Evolutionary conservation across 2,797 vertebrate genomes (phyloP).

Genomic region (Champsocephalus esox): DNA sequence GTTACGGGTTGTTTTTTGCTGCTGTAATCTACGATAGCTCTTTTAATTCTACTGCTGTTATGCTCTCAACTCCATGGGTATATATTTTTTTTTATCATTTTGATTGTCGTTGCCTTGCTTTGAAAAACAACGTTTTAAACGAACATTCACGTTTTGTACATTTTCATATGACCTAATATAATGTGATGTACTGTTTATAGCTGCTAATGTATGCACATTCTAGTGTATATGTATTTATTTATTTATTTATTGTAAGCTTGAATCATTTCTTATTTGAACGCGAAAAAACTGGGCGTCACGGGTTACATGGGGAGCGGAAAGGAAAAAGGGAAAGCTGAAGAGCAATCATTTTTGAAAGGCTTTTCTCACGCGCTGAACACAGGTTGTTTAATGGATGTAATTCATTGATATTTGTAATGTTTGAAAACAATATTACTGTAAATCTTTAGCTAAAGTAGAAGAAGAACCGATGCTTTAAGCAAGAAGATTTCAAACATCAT

Average conservation of each 20-base stretch:
- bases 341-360: slow-evolving; percentile 85
- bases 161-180: slow-evolving; percentile 98
- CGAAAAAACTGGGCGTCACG: slow-evolving; percentile 68
- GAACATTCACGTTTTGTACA: slow-evolving; percentile 97
- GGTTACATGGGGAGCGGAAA: slow-evolving; percentile 52
- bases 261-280: slow-evolving; percentile 90
- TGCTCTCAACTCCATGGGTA: slow-evolving; percentile 71
- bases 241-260: slow-evolving; percentile 91
- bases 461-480: slow-evolving; percentile 83
- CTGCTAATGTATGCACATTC: slow-evolving; percentile 97
- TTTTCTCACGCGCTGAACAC: slow-evolving; percentile 85
- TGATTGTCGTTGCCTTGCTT: slow-evolving; percentile 91
- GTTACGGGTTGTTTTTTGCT: slow-evolving; percentile 90
- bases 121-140: slow-evolving; percentile 90
- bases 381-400: slow-evolving; percentile 90
- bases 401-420: slow-evolving; percentile 91
- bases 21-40: slow-evolving; percentile 92
- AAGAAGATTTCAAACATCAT: slow-evolving; percentile 90
- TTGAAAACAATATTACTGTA: slow-evolving; percentile 87
- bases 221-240: slow-evolving; percentile 94
- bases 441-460: slow-evolving; percentile 75
- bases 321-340: slow-evolving; percentile 50
- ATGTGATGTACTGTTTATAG: slow-evolving; percentile 98
- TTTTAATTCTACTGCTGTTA: slow-evolving; percentile 79
- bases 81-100: slow-evolving; percentile 82